Base-by-base conservation (phyloP, 2,888 invertebrate genomes). In the Microdon myrmicae region DNA sequence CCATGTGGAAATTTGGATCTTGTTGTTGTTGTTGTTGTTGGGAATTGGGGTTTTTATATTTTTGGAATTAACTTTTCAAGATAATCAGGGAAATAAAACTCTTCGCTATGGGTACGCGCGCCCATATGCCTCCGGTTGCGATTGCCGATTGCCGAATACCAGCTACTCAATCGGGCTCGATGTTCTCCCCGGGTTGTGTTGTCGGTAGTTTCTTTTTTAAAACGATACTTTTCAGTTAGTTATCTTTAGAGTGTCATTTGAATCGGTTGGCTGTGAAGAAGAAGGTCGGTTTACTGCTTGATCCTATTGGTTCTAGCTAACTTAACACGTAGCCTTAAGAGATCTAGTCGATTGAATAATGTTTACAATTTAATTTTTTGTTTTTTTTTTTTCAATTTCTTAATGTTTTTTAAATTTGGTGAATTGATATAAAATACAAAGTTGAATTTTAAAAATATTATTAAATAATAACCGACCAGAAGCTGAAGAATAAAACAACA, bases 151-250 rank as follows among this genome's bases (percentile, higher is more conserved):
- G n/a, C n/a, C n/a, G n/a, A n/a, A n/a, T n/a, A n/a, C n/a, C n/a
- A n/a, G n/a, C n/a, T n/a, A n/a, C n/a, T n/a, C n/a, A n/a, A n/a
- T 47, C 47, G 23, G 26, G 26, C 28, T 39, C 28, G 19, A 23
- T 47, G 47, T 37, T 51, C 44, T 61, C 61, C 17, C 44, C n/a
- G n/a, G n/a, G n/a, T n/a, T n/a, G n/a, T n/a, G n/a, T n/a, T n/a
- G 38, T 49, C 38, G 48, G 58, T 51, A 58, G 56, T 64, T 64
- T 58, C 58, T 60, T 68, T 68, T n/a, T 54, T 38, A 38, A 58
- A 68, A 67, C 72, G 72, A 67, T 70, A 75, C 72, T 69, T 73
- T 76, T 60, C 71, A 72, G 76, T 79, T 72, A 78, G 78, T 78
- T 76, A 76, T 74, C 73, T 76, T 75, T 72, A 77, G 75, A 70